Base-by-base conservation (phyloP, 2,888 invertebrate genomes). In the Sturmia bella region DNA sequence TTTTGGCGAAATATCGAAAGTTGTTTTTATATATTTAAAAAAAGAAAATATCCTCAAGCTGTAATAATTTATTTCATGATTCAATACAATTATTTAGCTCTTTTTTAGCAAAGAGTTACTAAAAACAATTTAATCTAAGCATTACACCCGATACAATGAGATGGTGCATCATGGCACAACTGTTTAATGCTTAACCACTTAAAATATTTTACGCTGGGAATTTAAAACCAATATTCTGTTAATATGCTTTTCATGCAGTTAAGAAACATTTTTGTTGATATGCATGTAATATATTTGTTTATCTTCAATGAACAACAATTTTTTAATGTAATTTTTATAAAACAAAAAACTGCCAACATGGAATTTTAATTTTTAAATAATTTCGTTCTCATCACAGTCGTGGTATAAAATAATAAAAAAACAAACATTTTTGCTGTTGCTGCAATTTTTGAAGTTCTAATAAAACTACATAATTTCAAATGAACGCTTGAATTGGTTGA, bases 361-460 rank as follows among this genome's bases (percentile, higher is more conserved):
- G 3, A 3, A 27, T 27, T 27, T 21, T 50, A n/a, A 17, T 50
- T 21, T 50, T 50, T 4, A 27, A 27, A 27, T n/a, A 27, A 27
- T 12, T 54, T 54, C 2, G 27, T 27, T 9, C 27, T 13, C 27
- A 27, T 52, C 52, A 52, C 24, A 24, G 52, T 4, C 2, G 13
- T 6, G 54, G 0, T 27, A 27, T 2, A 15, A 54, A 24, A 52
- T n/a, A 5, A n/a, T n/a, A n/a, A n/a, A n/a, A n/a, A n/a, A n/a
- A n/a, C n/a, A n/a, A n/a, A n/a, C n/a, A 50, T 50, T 21, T 52
- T 13, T 52, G 27, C 54, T 27, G 27, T n/a, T 27, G 24, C n/a
- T 54, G 54, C 24, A 4, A 27, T 27, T 27, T 27, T 27, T 27
- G 3, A 6, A 27, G 27, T 4, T 6, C 3, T 4, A 27, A 27